A percentile compares a stretch with the other conserved stretches of the same genome.
These are phyloP conservation scores for Sebastes hopkinsi DNA, from an alignment of 2,797 vertebrate genomes.

Conservation along the genomic window DNA sequence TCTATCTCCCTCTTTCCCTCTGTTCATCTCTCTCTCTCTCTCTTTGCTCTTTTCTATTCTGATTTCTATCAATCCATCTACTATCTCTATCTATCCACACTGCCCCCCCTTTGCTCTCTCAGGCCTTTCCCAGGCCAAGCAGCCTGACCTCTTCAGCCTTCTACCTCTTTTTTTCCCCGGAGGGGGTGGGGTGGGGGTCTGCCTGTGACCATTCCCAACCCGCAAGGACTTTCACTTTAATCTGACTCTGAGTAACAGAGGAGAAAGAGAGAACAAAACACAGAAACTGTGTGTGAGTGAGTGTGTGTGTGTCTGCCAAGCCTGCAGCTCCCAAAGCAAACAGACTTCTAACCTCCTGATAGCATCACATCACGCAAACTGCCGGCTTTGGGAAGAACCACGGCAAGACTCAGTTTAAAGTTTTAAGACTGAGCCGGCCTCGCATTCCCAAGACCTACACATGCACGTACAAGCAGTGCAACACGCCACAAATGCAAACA, in stretches of 20 bases:
- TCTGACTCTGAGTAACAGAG: conserved; percentile 51
- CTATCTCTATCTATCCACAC: conserved; percentile 30
- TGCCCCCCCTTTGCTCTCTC: conserved; percentile 44
- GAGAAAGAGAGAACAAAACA: conserved; percentile 44
- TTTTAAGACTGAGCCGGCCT: conserved; percentile 37
- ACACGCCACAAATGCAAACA: background rate
- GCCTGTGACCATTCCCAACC: conserved; percentile 74
- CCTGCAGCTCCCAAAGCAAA: conserved; percentile 72
- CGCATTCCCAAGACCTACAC: conserved; percentile 63
- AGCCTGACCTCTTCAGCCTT: conserved; percentile 75
- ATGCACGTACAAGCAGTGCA: conserved; percentile 13
- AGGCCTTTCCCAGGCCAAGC: conserved; percentile 80
- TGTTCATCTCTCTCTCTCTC: background rate
- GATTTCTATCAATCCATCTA: conserved; percentile 48
- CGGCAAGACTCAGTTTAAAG: conserved; percentile 53
- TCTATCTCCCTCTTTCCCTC: background rate
- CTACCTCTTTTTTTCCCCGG: conserved; percentile 75
- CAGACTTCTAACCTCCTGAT: conserved; percentile 73
- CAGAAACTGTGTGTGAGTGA: conserved; percentile 17
- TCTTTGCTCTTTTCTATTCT: conserved; percentile 4
- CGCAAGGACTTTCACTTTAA: conserved; percentile 68
- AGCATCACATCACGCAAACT: conserved; percentile 72
- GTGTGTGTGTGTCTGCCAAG: conserved; percentile 9
- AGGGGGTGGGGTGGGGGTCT: conserved; percentile 38
- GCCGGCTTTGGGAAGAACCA: conserved; percentile 53